Conservation (phyloP, 2,113 vertebrate genomes). For the Cercopithecus mona region DNA sequence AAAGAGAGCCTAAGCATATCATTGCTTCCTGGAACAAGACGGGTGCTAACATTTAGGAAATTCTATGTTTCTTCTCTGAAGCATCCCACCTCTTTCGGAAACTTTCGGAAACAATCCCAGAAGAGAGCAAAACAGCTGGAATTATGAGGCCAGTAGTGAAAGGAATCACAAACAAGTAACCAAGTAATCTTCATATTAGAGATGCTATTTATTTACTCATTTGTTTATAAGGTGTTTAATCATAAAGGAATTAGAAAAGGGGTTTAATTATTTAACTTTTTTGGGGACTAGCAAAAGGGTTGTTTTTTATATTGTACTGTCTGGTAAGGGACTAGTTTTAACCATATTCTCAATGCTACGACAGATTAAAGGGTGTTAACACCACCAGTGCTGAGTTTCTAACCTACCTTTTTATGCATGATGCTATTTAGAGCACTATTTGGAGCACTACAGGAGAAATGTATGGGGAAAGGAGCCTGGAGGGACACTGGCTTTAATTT, state of each 20-base stretch:
- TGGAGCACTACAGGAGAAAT: neutral
- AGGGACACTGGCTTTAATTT: constrained; percentile 44
- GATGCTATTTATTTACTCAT: neutral
- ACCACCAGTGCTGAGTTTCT: neutral
- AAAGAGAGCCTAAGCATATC: neutral
- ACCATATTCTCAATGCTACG: neutral
- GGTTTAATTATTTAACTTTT: neutral
- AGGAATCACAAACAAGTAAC: neutral
- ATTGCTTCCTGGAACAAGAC: neutral
- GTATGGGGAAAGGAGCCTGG: constrained; percentile 1
- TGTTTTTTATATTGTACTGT: neutral
- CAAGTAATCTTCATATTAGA: no score
- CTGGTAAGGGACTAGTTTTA: neutral
- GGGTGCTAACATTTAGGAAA: neutral
- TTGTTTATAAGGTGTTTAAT: neutral
- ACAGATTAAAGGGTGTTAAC: neutral
- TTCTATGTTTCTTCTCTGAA: neutral
- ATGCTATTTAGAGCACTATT: neutral
- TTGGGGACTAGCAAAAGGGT: neutral
- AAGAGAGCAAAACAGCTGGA: neutral
- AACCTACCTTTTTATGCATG: neutral
- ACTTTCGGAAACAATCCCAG: neutral
- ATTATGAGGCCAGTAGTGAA: neutral
- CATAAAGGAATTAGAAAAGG: neutral
- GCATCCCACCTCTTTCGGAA: neutral